Base-by-base conservation (phyloP, 2,797 vertebrate genomes). In the Perodicticus potto region DNA sequence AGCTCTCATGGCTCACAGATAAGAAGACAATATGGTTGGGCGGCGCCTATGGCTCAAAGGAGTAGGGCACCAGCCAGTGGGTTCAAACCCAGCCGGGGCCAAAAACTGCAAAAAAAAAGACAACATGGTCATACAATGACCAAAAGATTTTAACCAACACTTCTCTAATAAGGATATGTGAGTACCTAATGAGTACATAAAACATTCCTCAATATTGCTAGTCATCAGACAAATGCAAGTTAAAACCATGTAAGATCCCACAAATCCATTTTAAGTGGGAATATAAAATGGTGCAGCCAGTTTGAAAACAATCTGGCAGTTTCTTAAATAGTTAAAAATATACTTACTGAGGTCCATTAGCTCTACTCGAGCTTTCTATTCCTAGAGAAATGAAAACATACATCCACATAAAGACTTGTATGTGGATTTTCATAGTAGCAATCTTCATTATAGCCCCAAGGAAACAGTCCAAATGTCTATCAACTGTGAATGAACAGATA, bases 291-390 rank as follows among this genome's bases (percentile, higher is more conserved):
- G 5, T 49, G 22, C 8, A 16, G 25, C 23, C 25, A 55, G n/a
- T 92, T 90, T 83, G 53, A 32, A 25, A 93, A 86, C 0, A 53
- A 45, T 70, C 78, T 23, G 45, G 40, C 34, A 74, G 27, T 65
- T 81, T 57, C 65, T 74, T 69, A 80, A 86, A 77, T 37, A 86
- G 89, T 92, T 49, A 86, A 87, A 83, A 32, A 65, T 32, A 77
- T 19, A 83, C 29, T n/a, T 17, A 45, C 4, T 45, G 61, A 32
- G 19, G 74, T 17, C 27, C 63, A 69, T 70, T 55, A 61, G 69
- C 29, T 70, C 65, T 57, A 88, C 29, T 45, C 12, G 32, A 89
- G 34, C 17, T 76, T 91, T 37, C n/a, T 65, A 49, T 27, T 27
- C 34, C 45, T 77, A 70, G 72, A 81, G n/a, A 93, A 93, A 88